Base-by-base conservation (phyloP, 2,888 invertebrate species). In the Cotesia congregata region DNA sequence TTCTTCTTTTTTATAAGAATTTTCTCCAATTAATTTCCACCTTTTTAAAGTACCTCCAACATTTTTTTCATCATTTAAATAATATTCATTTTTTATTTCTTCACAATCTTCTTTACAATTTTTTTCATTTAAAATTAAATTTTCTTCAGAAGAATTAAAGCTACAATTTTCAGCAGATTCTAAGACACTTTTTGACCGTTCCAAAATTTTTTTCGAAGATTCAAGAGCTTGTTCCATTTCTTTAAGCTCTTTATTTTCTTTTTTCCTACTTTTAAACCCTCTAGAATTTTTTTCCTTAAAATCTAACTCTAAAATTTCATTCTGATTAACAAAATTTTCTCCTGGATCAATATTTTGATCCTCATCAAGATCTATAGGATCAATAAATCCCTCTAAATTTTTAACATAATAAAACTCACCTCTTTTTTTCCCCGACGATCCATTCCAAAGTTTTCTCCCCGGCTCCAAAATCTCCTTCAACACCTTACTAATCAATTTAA, bases 391-490 rank as follows among this genome's bases (percentile, higher is more conserved):
- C 4, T 9, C 41, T 15, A 77, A 62, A 59, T 71, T 67, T 6
- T 72, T 6, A 12, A 77, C 72, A 50, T 77, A 77, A 67, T 77
- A 77, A 4, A n/a, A 3, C 0, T 40, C 41, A 64, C n/a, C 9
- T 3, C n/a, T 38, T 15, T 17, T 38, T n/a, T 17, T 59, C 1
- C 12, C 12, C 5, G 12, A 9, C 0, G 73, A 77, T 4, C 38
- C 20, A 15, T 59, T 73, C 77, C 77, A 77, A 7, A 78, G 39
- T 20, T 50, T 73, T 62, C 74, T 84, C 83, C 88, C 88, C 72
- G 78, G 77, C 79, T 78, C 72, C 50, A 82, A 80, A 77, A 85
- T 82, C 77, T 84, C 74, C 50, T 81, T 82, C n/a, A 89, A 81
- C 5, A 80, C 72, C 72, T 74, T 61, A 80, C 86, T 88, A 39